Conservation (phyloP, 2,888 invertebrate genomes). For the Papilio elwesi region DNA sequence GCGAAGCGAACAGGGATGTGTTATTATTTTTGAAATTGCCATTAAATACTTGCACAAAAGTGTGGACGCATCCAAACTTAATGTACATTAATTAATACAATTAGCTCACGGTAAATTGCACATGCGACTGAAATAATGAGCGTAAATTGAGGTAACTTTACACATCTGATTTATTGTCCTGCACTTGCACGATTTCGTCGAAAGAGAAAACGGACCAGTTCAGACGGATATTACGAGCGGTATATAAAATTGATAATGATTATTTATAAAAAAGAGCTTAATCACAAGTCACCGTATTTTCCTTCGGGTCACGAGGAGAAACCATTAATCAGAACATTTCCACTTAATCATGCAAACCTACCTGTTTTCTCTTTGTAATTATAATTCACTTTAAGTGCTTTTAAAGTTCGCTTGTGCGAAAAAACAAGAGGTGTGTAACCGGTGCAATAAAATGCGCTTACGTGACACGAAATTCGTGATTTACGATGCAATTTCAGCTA, state of each 20-base stretch:
- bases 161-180: constrained; percentile 83
- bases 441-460: constrained; percentile 34
- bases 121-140: constrained; percentile 81
- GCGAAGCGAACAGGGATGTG: constrained; percentile 37
- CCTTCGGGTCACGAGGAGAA: constrained; percentile 70
- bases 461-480: constrained; percentile 28
- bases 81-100: constrained; percentile 83
- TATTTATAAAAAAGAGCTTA: constrained; percentile 78
- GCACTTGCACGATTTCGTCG: constrained; percentile 80
- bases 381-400: constrained; percentile 60
- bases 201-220: constrained; percentile 84
- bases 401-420: constrained; percentile 40
- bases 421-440: constrained; percentile 28
- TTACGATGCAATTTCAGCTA: constrained; percentile 29
- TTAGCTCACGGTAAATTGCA: constrained; percentile 81
- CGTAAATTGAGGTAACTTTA: constrained; percentile 82
- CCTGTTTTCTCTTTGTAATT: constrained; percentile 63
- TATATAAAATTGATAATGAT: constrained; percentile 81
- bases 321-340: constrained; percentile 79
- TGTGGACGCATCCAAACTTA: constrained; percentile 74
- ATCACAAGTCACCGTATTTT: constrained; percentile 72
- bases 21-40: constrained; percentile 61
- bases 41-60: constrained; percentile 60
- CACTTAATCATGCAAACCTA: constrained; percentile 71
- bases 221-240: constrained; percentile 75